Evolutionary conservation across 30 jellyfish, hydroid and myxozoan species (phyloP).

Genomic region (Hydra vulgaris): DNA sequence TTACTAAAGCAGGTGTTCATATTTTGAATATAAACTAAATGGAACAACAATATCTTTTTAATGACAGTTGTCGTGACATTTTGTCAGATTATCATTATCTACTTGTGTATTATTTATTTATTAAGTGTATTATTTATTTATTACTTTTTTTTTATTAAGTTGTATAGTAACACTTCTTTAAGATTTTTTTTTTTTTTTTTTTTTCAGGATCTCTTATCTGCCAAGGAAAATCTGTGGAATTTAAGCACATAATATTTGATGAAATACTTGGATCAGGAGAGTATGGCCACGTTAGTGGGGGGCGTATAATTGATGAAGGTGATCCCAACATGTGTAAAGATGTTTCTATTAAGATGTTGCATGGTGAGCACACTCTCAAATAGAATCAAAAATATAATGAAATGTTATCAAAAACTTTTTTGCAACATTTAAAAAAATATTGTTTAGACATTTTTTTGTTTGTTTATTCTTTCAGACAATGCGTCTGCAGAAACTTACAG

Average conservation of each 20-base stretch:
- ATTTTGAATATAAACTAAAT: too few relatives aligned
- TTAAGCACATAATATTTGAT: slow-evolving; percentile 25
- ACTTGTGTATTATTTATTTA: too few relatives aligned
- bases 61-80: too few relatives aligned
- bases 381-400: too few relatives aligned
- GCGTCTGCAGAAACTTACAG: slow-evolving; percentile 47
- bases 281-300: slow-evolving; percentile 30
- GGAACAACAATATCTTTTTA: too few relatives aligned
- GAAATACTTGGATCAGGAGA: slow-evolving; percentile 38
- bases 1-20: too few relatives aligned
- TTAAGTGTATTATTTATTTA: too few relatives aligned
- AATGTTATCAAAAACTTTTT: not conserved
- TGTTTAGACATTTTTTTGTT: too few relatives aligned
- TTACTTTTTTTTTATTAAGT: not conserved
- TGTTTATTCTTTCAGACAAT: slow-evolving; percentile 23
- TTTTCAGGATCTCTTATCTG: slow-evolving; percentile 16
- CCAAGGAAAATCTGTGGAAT: slow-evolving; percentile 34
- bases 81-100: too few relatives aligned
- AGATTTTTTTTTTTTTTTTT: not conserved
- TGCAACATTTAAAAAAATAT: not conserved
- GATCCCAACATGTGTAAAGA: slow-evolving; percentile 16
- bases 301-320: slow-evolving; percentile 27
- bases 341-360: slow-evolving; percentile 28
- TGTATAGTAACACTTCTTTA: not conserved
- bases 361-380: slow-evolving; percentile 4